Evolutionary conservation across 1,140 invertebrate genomes (phyloP).

Genomic region (Ganaspis sp.): DNA sequence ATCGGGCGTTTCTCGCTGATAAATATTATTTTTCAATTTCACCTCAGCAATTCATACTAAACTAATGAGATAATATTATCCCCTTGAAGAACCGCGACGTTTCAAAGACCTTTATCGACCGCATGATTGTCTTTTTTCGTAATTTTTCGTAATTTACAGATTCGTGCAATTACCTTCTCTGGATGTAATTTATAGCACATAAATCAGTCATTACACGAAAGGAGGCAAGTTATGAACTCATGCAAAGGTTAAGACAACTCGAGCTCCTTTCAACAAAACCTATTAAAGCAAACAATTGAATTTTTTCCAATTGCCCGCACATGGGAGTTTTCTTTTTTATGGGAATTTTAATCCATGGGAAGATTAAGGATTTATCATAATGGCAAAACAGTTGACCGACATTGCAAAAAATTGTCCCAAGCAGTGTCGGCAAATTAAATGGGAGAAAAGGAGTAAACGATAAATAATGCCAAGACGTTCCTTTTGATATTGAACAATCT

Average conservation of each 20-base stretch:
- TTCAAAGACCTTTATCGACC: no score
- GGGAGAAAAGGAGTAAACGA: no score
- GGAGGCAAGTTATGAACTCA: neutral
- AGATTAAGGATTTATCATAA: slow-evolving; percentile 42
- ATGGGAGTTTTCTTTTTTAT: slow-evolving; percentile 46
- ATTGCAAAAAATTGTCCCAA: no score
- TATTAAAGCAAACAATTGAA: neutral
- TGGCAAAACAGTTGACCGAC: no score
- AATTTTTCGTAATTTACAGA: slow-evolving; percentile 18
- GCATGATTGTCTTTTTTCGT: neutral
- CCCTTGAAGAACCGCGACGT: no score
- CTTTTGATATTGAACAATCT: slow-evolving; percentile 47
- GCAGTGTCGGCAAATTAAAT: neutral
- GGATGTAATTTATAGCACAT: slow-evolving; percentile 31
- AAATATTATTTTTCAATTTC: slow-evolving; percentile 8
- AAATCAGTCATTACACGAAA: slow-evolving; percentile 23
- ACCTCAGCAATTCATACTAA: no score
- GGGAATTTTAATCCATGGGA: slow-evolving; percentile 39
- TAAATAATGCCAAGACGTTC: slow-evolving; percentile 32
- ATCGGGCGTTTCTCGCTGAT: neutral
- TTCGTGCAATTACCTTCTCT: slow-evolving; percentile 35
- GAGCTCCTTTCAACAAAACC: slow-evolving; percentile 1
- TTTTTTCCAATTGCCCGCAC: slow-evolving; percentile 41
- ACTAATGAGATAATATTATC: no score
- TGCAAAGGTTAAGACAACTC: slow-evolving; percentile 11